Base-by-base conservation (phyloP, 2,888 invertebrate genomes). In the Sepioteuthis lessoniana region DNA sequence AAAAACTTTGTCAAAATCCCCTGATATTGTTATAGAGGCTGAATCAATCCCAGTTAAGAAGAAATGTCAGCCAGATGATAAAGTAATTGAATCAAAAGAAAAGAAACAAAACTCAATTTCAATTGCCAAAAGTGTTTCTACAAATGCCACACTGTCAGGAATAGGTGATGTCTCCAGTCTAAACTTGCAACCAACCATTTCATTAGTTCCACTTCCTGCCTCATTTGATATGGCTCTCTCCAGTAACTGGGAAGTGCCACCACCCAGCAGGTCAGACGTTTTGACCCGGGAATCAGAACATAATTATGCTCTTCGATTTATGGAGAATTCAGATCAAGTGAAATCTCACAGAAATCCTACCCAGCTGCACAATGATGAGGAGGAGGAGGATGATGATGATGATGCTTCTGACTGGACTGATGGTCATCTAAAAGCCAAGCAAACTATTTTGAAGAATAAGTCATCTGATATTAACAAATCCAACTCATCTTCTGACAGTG, bases 141-240 rank as follows among this genome's bases (percentile, higher is more conserved):
- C 76, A 10, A n/a, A n/a, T 76, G 76, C 76, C 35, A n/a, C n/a
- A 13, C 13, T 76, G 16, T 76, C 76, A 16, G n/a, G 76, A 76
- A 76, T 76, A 76, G 16, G n/a, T n/a, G 76, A 76, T 76, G 76
- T 76, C 76, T 76, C 76, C 4, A 76, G 76, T 76, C 35, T 76
- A n/a, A 76, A 76, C 1, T n/a, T 76, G 1, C 76, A 92, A 35
- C 92, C 42, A n/a, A 92, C 42, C n/a, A 92, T 92, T 92, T 92
- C 92, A n/a, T 92, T 92, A 38, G 47, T 92, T 47, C 92, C 92
- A 47, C 47, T 92, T n/a, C 92, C 92, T 47, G 42, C 92, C 28
- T 42, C 92, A 16, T 19, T 92, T 46, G 47, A 42, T 46, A 92
- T 42, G 42, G 31, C 46, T 92, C 47, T 46, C 42, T 42, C 92